Conservation (phyloP, 2,888 invertebrate genomes). For the Drosophila prostipennis region DNA sequence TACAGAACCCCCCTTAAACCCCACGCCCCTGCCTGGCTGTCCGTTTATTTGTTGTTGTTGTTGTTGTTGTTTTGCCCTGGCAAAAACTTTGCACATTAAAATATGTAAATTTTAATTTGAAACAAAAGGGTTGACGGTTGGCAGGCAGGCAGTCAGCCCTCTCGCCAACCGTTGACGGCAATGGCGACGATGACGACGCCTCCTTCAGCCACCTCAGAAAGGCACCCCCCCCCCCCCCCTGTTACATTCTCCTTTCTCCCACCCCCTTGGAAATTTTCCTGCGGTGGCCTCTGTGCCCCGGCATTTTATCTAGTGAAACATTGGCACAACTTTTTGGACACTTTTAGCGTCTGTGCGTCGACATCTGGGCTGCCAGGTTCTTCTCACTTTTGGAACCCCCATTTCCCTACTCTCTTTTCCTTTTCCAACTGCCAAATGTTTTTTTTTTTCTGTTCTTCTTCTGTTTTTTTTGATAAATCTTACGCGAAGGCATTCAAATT, state of each 20-base stretch:
- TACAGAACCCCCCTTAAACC: background rate
- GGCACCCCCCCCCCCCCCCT: too few relatives aligned
- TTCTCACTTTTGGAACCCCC: background rate
- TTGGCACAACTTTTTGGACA: slow-evolving; percentile 59
- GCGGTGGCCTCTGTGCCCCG: slow-evolving; percentile 50
- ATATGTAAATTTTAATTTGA: slow-evolving; percentile 79
- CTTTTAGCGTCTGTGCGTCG: slow-evolving; percentile 42
- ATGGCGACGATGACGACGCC: slow-evolving; percentile 41
- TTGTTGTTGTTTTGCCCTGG: slow-evolving; percentile 43
- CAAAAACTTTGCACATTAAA: slow-evolving; percentile 78
- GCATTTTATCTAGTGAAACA: slow-evolving; percentile 72
- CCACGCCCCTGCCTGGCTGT: slow-evolving; percentile 14
- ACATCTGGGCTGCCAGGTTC: slow-evolving; percentile 35
- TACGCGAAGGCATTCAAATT: slow-evolving; percentile 22
- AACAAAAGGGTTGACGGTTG: slow-evolving; percentile 77
- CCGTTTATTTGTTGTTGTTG: slow-evolving; percentile 8
- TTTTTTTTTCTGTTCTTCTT: too few relatives aligned
- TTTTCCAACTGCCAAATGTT: slow-evolving; percentile 24
- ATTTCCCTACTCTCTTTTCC: background rate
- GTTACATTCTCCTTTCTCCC: background rate
- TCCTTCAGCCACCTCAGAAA: slow-evolving; percentile 13
- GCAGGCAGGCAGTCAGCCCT: slow-evolving; percentile 24
- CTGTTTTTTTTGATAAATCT: slow-evolving; percentile 35
- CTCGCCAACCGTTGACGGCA: slow-evolving; percentile 40
- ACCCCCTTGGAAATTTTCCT: background rate